These are phyloP conservation scores for Platygyra sinensis DNA, from an alignment of 64 coral and sea anemone species.

Conservation along the genomic window DNA sequence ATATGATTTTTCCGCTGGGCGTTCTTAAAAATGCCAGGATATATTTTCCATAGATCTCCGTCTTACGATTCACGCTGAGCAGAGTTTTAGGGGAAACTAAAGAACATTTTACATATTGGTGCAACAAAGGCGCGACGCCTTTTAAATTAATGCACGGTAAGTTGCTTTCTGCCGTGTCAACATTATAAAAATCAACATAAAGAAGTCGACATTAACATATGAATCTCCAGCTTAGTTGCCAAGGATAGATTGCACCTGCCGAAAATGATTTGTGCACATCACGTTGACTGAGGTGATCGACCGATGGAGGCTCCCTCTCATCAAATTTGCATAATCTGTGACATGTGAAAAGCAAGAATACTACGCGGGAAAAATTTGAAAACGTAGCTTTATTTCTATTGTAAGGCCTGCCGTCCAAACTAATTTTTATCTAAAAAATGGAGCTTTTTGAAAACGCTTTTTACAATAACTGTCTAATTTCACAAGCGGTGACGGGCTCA, in stretches of 20 bases:
- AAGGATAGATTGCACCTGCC: conserved; percentile 18
- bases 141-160: background rate
- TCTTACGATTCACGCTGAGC: background rate
- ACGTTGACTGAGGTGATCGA: background rate
- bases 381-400: no score
- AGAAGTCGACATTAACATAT: background rate
- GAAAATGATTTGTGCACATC: background rate
- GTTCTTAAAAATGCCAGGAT: background rate
- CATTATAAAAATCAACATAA: conserved; percentile 5
- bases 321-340: no score
- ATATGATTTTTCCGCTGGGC: background rate
- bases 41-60: background rate
- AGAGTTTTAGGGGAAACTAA: background rate
- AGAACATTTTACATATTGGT: conserved; percentile 17
- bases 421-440: no score
- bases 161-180: background rate
- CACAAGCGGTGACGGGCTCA: no score
- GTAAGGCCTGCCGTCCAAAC: no score
- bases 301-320: no score
- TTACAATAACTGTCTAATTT: no score
- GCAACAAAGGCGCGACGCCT: background rate
- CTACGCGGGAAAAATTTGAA: no score
- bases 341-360: no score
- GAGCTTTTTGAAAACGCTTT: no score
- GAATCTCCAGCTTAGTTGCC: background rate